phyloP scores from a whole-genome alignment of 2,113 vertebrate genomes.

The Syrrhaptes paradoxus region DNA sequence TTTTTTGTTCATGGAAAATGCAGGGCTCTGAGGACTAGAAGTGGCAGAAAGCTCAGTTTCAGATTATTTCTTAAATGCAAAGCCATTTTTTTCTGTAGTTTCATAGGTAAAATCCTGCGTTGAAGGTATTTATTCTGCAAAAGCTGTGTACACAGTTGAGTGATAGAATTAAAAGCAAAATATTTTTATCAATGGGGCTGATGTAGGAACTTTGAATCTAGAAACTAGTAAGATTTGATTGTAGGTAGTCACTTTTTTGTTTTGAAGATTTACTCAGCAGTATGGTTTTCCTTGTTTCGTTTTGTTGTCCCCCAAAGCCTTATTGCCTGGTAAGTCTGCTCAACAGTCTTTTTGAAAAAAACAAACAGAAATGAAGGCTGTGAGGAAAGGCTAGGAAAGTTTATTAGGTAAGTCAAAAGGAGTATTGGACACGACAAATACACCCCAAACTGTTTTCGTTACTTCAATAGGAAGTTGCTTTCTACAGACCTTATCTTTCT shows the following conservation, averaged over 20 bases:
- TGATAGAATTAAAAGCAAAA: background rate
- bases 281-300: background rate
- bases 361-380: background rate
- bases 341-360: background rate
- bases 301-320: background rate
- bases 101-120: background rate
- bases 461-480: background rate
- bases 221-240: background rate
- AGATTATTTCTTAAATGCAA: background rate
- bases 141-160: background rate
- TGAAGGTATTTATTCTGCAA: background rate
- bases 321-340: background rate
- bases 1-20: background rate
- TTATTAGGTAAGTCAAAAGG: background rate
- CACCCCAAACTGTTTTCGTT: background rate
- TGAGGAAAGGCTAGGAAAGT: background rate
- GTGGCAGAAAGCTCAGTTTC: background rate
- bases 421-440: background rate
- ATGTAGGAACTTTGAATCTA: background rate
- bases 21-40: background rate
- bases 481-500: background rate
- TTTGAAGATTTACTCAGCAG: background rate
- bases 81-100: background rate
- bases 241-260: background rate
- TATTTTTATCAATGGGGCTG: background rate